These are phyloP conservation scores for Acronicta psi DNA, from an alignment of 2,888 invertebrate species.

Conservation along the genomic window DNA sequence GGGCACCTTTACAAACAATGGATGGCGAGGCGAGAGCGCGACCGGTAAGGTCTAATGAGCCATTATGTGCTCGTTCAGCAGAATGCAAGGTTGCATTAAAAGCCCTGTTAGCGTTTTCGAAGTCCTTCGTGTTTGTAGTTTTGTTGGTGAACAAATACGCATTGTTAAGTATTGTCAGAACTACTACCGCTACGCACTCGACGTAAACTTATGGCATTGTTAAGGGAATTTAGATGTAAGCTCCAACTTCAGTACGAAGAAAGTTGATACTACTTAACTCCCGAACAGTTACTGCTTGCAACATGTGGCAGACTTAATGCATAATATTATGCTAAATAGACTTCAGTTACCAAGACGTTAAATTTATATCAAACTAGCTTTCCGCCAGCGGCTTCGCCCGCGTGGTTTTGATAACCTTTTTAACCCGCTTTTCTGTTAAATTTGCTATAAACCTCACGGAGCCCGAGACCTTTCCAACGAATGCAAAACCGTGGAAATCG, in stretches of 20 bases:
- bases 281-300: slow-evolving; percentile 14
- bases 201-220: slow-evolving; percentile 53
- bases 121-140: slow-evolving; percentile 59
- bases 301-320: slow-evolving; percentile 20
- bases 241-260: slow-evolving; percentile 27
- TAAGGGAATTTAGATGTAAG: slow-evolving; percentile 55
- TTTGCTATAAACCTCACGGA: no score
- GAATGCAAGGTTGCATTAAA: slow-evolving; percentile 66
- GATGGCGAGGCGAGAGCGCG: slow-evolving; percentile 68
- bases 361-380: slow-evolving; percentile 19
- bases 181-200: slow-evolving; percentile 44
- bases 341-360: slow-evolving; percentile 20
- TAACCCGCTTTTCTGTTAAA: no score
- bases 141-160: slow-evolving; percentile 62
- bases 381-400: no score
- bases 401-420: no score
- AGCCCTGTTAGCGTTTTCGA: slow-evolving; percentile 66
- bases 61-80: slow-evolving; percentile 76
- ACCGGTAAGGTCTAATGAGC: slow-evolving; percentile 84
- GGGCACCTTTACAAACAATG: slow-evolving; percentile 81
- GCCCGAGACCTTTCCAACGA: no score
- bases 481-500: no score
- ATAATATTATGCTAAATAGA: slow-evolving; percentile 39
- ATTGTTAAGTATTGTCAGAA: slow-evolving; percentile 59
- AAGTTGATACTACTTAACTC: slow-evolving; percentile 27